Percentiles rank a stretch among this genome's conserved stretches.
Conservation (phyloP, 2,888 invertebrate genomes). For the Spodoptera littoralis region DNA sequence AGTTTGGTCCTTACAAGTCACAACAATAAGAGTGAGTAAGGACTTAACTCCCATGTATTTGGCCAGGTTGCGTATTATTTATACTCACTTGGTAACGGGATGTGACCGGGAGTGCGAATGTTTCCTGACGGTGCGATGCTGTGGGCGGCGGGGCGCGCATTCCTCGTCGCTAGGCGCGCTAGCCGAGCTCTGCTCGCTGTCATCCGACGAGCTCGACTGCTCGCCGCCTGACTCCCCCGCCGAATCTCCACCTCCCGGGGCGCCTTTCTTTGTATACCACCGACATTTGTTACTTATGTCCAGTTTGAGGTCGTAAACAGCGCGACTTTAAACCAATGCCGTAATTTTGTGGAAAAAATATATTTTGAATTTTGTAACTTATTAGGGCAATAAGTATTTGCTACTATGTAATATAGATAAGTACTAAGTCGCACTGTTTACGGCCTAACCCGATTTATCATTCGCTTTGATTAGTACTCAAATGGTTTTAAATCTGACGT, state of each 20-base stretch:
- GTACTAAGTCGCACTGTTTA: conserved; percentile 18
- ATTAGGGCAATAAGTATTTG: too few relatives aligned
- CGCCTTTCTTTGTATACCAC: conserved; percentile 80
- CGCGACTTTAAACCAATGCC: background rate
- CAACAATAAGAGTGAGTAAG: too few relatives aligned
- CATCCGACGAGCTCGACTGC: conserved; percentile 70
- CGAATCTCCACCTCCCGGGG: conserved; percentile 68
- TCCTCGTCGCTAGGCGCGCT: conserved; percentile 81
- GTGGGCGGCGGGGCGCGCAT: conserved; percentile 59
- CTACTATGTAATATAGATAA: too few relatives aligned
- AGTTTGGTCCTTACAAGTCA: too few relatives aligned
- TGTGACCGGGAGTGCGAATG: conserved; percentile 50
- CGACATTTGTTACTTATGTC: conserved; percentile 46
- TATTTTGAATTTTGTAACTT: background rate
- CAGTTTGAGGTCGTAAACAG: conserved; percentile 6
- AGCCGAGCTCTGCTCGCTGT: conserved; percentile 78
- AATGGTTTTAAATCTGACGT: too few relatives aligned
- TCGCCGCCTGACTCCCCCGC: conserved; percentile 70
- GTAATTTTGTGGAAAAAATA: background rate
- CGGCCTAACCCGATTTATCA: background rate
- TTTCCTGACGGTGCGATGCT: conserved; percentile 41
- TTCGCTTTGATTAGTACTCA: background rate
- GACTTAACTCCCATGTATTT: too few relatives aligned
- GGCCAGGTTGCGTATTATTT: too few relatives aligned
- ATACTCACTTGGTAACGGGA: conserved; percentile 61